These are phyloP conservation scores for Phylloscopus trochilus DNA, from an alignment of 2,113 vertebrate genomes.

Conservation along the genomic window DNA sequence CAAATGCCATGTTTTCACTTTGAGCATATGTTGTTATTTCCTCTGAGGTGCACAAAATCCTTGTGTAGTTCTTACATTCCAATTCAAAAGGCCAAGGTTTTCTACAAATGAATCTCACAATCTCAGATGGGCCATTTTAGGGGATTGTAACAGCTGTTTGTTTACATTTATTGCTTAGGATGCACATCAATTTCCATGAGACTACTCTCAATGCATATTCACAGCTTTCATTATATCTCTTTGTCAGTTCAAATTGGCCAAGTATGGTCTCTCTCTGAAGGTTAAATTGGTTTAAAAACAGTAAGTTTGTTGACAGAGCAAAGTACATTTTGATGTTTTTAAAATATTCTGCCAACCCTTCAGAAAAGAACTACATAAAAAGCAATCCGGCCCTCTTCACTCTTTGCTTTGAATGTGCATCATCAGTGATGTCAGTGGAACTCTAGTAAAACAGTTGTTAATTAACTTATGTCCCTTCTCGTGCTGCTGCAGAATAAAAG, in stretches of 20 bases:
- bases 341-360: conserved; percentile 23
- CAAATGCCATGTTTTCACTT: not conserved
- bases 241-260: not conserved
- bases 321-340: conserved; percentile 35
- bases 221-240: not conserved
- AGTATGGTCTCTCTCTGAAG: not conserved
- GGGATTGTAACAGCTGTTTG: not conserved
- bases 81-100: not conserved
- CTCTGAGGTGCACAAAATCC: not conserved
- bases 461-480: conserved; percentile 63
- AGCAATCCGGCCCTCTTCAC: not conserved
- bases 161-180: not conserved
- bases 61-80: not conserved
- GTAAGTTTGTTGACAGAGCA: conserved; percentile 43
- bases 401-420: conserved; percentile 55
- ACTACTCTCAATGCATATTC: not conserved
- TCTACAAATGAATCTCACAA: not conserved
- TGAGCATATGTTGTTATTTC: conserved; percentile 8
- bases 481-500: not conserved
- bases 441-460: conserved; percentile 37
- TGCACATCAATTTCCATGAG: not conserved
- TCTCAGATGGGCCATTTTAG: not conserved
- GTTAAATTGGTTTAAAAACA: conserved; percentile 4
- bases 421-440: conserved; percentile 48
- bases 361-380: conserved; percentile 24